Evolutionary conservation across 1,140 invertebrate genomes (phyloP).

Genomic region (Cherax destructor): DNA sequence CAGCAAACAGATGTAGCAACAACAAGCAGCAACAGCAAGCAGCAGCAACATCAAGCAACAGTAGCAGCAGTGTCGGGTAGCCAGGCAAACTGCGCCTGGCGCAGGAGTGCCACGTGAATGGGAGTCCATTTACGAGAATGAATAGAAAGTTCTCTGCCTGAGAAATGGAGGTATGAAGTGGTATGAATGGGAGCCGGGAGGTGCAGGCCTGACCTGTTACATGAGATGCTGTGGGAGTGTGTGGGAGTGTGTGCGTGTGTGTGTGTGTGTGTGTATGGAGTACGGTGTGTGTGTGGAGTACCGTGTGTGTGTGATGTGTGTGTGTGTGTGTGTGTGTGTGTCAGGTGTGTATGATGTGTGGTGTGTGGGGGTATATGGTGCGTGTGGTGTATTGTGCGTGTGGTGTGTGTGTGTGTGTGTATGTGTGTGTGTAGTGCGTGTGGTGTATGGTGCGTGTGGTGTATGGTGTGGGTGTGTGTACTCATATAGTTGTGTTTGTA

Average conservation of each 20-base stretch:
- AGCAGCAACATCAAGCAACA: not conserved
- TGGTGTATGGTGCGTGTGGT: no score
- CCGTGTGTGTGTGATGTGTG: no score
- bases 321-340: no score
- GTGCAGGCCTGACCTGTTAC: not conserved
- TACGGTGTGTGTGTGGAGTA: no score
- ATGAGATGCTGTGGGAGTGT: not conserved
- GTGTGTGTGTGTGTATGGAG: no score
- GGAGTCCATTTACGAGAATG: conserved; percentile 39
- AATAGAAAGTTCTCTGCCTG: conserved; percentile 46
- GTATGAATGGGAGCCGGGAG: conserved; percentile 6
- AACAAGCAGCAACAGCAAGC: not conserved
- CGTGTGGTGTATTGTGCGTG: no score
- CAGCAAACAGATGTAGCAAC: not conserved
- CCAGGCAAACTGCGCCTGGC: not conserved
- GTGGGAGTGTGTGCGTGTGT: not conserved
- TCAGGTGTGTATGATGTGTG: no score
- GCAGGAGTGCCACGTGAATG: conserved; percentile 14
- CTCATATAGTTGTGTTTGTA: no score
- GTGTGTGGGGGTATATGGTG: no score
- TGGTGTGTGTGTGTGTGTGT: no score
- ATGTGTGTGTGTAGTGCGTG: no score
- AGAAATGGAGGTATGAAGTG: conserved; percentile 44
- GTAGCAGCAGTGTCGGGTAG: not conserved
- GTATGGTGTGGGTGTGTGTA: no score